Conservation (phyloP, 2,113 vertebrate species). For the Mirounga angustirostris region DNA sequence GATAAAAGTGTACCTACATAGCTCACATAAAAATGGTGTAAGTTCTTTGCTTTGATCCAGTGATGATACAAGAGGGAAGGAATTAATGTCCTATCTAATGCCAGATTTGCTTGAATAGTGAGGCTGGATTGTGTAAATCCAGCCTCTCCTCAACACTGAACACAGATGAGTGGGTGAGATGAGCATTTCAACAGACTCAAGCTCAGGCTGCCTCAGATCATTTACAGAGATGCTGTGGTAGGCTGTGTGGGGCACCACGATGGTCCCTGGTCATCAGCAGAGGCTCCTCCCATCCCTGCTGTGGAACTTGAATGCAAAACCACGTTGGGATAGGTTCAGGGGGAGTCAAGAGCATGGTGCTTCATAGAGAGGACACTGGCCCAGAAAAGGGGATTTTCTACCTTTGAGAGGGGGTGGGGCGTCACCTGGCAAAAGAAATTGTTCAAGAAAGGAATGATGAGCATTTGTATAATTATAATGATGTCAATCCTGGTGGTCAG, state of each 20-base stretch:
- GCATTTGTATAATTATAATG: neutral
- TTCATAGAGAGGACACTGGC: neutral
- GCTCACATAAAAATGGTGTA: neutral
- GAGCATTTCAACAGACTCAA: neutral
- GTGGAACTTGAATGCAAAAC: neutral
- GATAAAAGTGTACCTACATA: neutral
- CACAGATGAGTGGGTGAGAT: neutral
- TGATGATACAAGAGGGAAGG: neutral
- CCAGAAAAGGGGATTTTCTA: neutral
- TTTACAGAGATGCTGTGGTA: neutral
- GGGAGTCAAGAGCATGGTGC: neutral
- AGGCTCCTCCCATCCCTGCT: too few relatives aligned
- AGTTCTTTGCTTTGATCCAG: neutral
- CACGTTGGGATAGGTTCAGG: neutral
- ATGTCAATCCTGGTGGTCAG: too few relatives aligned
- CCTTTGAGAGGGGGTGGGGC: neutral
- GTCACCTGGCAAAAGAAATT: neutral
- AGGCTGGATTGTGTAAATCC: neutral
- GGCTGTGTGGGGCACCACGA: fast-evolving
- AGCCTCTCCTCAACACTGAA: neutral
- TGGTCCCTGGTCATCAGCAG: too few relatives aligned
- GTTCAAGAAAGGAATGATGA: neutral
- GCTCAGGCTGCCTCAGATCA: too few relatives aligned
- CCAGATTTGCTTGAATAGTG: neutral
- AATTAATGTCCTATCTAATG: neutral